Evolutionary conservation across 1,140 invertebrate species (phyloP).

Genomic region (Danaus plexippus): DNA sequence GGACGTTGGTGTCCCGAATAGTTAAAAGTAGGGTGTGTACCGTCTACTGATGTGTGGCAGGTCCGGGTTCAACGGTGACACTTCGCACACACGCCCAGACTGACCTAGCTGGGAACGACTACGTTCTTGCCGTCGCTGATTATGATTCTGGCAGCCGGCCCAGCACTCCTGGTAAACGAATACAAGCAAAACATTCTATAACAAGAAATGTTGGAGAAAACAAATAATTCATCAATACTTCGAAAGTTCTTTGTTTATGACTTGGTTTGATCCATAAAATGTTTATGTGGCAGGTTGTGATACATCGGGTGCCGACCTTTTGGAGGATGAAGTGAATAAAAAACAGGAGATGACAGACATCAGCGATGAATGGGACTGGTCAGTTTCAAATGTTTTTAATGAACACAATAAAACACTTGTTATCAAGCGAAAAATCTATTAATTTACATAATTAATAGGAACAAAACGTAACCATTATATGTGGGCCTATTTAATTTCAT

Average conservation of each 20-base stretch:
- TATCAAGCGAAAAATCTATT: too few relatives aligned
- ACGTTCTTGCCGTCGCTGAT: conserved; percentile 68
- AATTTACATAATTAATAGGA: too few relatives aligned
- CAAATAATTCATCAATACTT: not conserved
- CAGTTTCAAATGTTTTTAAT: conserved; percentile 13
- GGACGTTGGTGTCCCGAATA: too few relatives aligned
- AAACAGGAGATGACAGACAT: conserved; percentile 50
- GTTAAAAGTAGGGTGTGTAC: not conserved
- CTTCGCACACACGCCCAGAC: conserved; percentile 67
- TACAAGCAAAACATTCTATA: conserved; percentile 5
- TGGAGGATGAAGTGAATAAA: conserved; percentile 38
- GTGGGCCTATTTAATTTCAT: too few relatives aligned
- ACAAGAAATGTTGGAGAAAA: not conserved
- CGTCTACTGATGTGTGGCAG: conserved; percentile 23
- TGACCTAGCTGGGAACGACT: conserved; percentile 66
- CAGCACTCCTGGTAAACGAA: conserved; percentile 72
- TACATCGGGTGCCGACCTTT: conserved; percentile 43
- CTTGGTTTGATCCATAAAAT: too few relatives aligned
- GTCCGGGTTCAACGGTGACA: conserved; percentile 73
- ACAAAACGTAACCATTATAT: too few relatives aligned
- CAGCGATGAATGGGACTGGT: conserved; percentile 69
- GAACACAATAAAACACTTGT: too few relatives aligned
- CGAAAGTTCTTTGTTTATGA: too few relatives aligned
- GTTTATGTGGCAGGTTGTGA: conserved; percentile 37
- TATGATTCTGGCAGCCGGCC: conserved; percentile 74